Base-by-base conservation (phyloP, 2,113 vertebrate species). In the Xenopus laevis region DNA sequence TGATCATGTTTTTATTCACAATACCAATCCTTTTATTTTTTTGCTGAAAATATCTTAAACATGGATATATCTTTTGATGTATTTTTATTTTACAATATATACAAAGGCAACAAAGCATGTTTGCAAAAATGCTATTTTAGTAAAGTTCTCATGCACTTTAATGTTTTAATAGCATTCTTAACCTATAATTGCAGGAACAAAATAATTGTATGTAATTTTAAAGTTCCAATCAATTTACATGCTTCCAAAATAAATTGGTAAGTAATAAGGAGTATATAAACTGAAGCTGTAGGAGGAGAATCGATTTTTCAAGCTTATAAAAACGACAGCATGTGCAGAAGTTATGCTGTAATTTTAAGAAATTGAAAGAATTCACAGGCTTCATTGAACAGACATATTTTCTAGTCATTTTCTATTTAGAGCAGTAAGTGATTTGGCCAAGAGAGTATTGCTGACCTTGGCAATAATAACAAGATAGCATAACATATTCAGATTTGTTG, bases 391-490 rank as follows among this genome's bases (percentile, higher is more conserved):
- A 27, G 20, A 23, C 20, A 60, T 60, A 60, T 60, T 60, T 60
- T 60, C 20, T 27, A 3, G 21, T 13, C 58, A 27, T 21, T 16
- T 60, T 6, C 58, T 60, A 15, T 23, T 60, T 60, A 60, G 58
- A 21, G 58, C 6, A 23, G 18, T 60, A 55, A 55, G 58, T 60
- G 58, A 13, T 23, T 60, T 21, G 20, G 21, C 20, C 21, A 23
- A 23, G 21, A 9, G 58, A 60, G 21, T 3, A 60, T 18, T 23
- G 20, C 11, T 60, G 58, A 60, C 58, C 58, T 27, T 60, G 21
- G 18, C 58, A 60, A 60, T 60, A 60, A 60, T 23, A 60, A 60
- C 58, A 60, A 60, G 58, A 60, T 15, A 60, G 20, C 20, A 60
- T 60, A 60, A 27, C 58, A 60, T 27, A 60, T 60, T 60, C 21